phyloP scores from a whole-genome alignment of 30 jellyfish, hydroid and myxozoan species.

The Aurelia sp. region DNA sequence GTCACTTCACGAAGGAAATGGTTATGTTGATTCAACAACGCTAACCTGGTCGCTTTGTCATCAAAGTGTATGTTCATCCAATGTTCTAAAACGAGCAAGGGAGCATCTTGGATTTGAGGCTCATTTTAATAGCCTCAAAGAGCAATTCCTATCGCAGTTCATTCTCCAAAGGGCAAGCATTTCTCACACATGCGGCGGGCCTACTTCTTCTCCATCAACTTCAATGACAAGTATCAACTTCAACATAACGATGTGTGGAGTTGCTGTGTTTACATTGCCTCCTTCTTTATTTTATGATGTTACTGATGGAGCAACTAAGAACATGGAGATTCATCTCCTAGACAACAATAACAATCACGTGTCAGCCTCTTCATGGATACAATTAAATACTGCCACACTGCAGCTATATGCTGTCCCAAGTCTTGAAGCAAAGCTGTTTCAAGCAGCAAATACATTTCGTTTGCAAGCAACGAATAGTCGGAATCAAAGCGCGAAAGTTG shows the following conservation, averaged over 20 bases:
- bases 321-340: constrained; percentile 38
- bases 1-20: constrained; percentile 52
- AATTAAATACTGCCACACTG: constrained; percentile 77
- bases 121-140: constrained; percentile 18
- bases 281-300: constrained; percentile 50
- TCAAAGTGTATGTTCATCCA: constrained; percentile 58
- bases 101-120: constrained; percentile 33
- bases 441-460: constrained; percentile 6
- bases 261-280: constrained; percentile 46
- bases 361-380: constrained; percentile 91
- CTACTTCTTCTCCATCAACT: constrained; percentile 68
- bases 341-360: constrained; percentile 28
- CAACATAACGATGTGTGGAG: constrained; percentile 50
- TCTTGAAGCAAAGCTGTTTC: constrained; percentile 4
- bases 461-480: constrained; percentile 82
- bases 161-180: constrained; percentile 56
- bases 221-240: not conserved
- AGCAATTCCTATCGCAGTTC: constrained; percentile 38
- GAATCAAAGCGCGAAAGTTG: constrained; percentile 9
- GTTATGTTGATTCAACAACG: constrained; percentile 21
- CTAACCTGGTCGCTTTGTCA: constrained; percentile 78
- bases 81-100: constrained; percentile 31
- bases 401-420: constrained; percentile 77
- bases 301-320: constrained; percentile 42
- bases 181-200: constrained; percentile 57